Base-by-base conservation (phyloP, 2,888 invertebrate species). In the Arrhopalites spinosus region DNA sequence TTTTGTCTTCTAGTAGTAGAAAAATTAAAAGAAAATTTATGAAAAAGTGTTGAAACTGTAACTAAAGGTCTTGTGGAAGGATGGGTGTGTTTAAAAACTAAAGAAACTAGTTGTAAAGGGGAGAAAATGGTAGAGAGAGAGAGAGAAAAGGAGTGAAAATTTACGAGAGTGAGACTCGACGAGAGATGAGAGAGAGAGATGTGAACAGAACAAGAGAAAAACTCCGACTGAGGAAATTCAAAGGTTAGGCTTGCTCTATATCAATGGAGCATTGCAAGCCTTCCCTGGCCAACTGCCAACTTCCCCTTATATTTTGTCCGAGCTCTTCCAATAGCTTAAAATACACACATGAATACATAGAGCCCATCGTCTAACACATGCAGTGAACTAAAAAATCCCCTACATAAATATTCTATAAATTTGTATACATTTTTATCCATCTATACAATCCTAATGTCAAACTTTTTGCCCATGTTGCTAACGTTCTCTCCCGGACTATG, bases 221-320 rank as follows among this genome's bases (percentile, higher is more conserved):
- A 75, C 70, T 75, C 70, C 70, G 75, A 75, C 75, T 75, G 75
- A 69, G 53, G 64, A 27, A 50, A 29, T 15, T 43, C 36, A 64
- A 70, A 17, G 74, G 23, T 74, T n/a, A 67, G 67, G n/a, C 25
- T 27, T 8, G 30, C 20, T 36, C 36, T 36, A 70, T 63, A 72
- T 2, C 43, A 30, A 25, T 59, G 23, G 50, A 69, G 61, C 29
- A 64, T 23, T 59, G 5, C 36, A n/a, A 11, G 7, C 50, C 68
- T n/a, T 29, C 27, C 27, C 68, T 50, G 47, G 68, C 25, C 25
- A 27, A 23, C n/a, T 36, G 68, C 68, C 68, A 68, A 47, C 45
- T 20, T 23, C 45, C 68, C 45, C 68, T 45, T 50, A 27, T 13
- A 3, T 27, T 8, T 25, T 50, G 50, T 43, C 45, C 68, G 43